phyloP scores from a whole-genome alignment of 2,113 vertebrate species.

The Thermophis baileyi region DNA sequence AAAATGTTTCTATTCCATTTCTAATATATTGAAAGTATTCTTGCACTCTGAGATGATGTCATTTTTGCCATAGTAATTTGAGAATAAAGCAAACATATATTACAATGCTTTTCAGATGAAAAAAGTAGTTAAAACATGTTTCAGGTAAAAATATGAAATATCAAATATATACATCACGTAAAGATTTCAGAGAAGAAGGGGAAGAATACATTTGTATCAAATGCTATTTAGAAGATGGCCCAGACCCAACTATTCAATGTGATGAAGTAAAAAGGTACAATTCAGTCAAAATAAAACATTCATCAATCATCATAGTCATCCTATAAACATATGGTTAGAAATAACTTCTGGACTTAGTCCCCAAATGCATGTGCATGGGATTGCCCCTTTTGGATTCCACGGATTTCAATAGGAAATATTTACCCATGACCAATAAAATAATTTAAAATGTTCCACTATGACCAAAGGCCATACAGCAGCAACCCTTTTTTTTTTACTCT shows the following conservation, averaged over 20 bases:
- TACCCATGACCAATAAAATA: neutral
- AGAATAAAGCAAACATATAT: slow-evolving; percentile 28
- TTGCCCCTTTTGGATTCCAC: neutral
- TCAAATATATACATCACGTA: slow-evolving; percentile 37
- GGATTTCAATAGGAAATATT: neutral
- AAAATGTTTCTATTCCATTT: slow-evolving; percentile 48
- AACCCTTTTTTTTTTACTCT: slow-evolving; percentile 61
- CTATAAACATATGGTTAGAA: neutral
- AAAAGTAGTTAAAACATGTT: slow-evolving; percentile 56
- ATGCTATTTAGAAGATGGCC: slow-evolving; percentile 55
- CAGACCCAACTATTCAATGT: slow-evolving; percentile 44
- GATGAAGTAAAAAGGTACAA: slow-evolving; percentile 18
- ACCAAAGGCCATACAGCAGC: neutral
- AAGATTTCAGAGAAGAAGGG: slow-evolving; percentile 40
- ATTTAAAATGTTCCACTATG: neutral
- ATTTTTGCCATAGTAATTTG: slow-evolving; percentile 27
- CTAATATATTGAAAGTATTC: slow-evolving; percentile 40
- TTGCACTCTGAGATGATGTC: slow-evolving; percentile 41
- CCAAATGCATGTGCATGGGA: neutral
- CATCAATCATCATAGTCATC: neutral
- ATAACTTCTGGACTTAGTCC: neutral
- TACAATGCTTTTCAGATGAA: slow-evolving; percentile 1
- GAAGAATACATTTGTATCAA: slow-evolving; percentile 49
- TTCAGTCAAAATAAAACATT: neutral
- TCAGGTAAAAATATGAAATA: slow-evolving; percentile 46